phyloP scores from a whole-genome alignment of 2,888 invertebrate genomes.

The Xylocampa areola region DNA sequence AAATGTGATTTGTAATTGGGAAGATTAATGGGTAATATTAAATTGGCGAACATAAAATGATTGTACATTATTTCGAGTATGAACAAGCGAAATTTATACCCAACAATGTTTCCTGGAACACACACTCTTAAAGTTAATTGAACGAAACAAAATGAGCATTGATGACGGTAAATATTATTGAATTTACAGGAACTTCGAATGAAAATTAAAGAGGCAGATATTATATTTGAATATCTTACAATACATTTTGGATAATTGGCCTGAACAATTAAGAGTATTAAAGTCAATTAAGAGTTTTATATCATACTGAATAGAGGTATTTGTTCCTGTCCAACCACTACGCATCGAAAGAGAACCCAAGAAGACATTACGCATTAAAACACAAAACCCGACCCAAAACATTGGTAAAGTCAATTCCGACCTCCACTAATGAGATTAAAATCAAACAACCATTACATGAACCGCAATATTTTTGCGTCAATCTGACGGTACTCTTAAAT shows the following conservation, averaged over 20 bases:
- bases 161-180: not conserved
- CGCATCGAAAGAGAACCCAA: not conserved
- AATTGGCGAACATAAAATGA: constrained; percentile 9
- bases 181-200: not conserved
- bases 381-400: constrained; percentile 1
- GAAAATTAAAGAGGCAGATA: no score
- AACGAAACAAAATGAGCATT: constrained; percentile 1
- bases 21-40: constrained; percentile 1
- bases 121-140: not conserved
- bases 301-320: not conserved
- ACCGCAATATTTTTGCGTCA: constrained; percentile 50
- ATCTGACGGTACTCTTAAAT: constrained; percentile 62
- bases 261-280: no score
- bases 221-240: no score
- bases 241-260: no score
- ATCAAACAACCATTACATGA: constrained; percentile 46
- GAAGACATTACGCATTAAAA: not conserved
- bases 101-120: not conserved
- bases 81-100: not conserved
- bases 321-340: not conserved
- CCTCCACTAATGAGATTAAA: constrained; percentile 49
- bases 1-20: not conserved
- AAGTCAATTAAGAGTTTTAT: not conserved
- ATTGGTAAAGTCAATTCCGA: constrained; percentile 23
- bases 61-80: not conserved